A percentile compares a stretch with the other conserved stretches of the same genome.
phyloP scores from a whole-genome alignment of 2,797 vertebrate genomes.

The Phrynocephalus vlangalii region DNA sequence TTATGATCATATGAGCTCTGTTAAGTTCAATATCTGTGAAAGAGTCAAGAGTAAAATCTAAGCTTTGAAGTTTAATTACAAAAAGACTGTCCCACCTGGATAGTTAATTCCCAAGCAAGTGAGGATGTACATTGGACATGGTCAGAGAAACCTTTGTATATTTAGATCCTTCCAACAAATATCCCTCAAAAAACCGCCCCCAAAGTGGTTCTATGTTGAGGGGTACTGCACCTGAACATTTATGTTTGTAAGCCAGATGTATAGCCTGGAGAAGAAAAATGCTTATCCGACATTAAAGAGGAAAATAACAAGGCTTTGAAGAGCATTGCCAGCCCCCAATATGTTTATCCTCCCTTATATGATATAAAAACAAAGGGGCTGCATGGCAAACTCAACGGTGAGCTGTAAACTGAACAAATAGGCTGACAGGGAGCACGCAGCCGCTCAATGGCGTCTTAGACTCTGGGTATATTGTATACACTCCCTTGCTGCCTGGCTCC shows the following conservation, averaged over 20 bases:
- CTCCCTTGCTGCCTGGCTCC: background rate
- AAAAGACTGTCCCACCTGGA: too few species aligned
- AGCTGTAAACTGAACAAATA: conserved; percentile 6
- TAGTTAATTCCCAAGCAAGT: background rate
- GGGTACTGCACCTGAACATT: too few species aligned
- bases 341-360: background rate
- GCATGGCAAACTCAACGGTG: background rate
- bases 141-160: background rate
- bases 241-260: background rate
- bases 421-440: conserved; percentile 12
- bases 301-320: conserved; percentile 2
- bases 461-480: background rate
- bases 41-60: too few species aligned
- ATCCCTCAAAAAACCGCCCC: too few species aligned
- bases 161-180: background rate
- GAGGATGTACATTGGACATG: background rate
- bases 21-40: too few species aligned
- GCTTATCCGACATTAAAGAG: background rate
- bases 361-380: background rate
- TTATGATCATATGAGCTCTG: too few species aligned
- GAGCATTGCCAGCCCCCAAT: background rate
- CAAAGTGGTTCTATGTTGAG: background rate
- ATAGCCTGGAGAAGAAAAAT: background rate
- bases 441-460: background rate
- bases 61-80: too few species aligned